Evolutionary conservation across 2,113 vertebrate species (phyloP).

Genomic region (Calonectris borealis): DNA sequence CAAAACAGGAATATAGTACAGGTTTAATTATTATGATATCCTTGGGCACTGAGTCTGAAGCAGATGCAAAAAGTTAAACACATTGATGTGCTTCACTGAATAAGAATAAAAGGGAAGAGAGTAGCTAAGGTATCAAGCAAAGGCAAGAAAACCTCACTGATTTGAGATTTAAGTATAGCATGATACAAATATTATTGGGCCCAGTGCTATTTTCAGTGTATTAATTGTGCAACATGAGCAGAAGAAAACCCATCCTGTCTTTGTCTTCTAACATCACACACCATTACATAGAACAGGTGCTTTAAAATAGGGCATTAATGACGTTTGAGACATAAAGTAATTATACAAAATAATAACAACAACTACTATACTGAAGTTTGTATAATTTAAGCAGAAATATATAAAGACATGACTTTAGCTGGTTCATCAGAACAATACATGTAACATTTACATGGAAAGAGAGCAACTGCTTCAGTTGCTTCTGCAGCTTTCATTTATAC

Average conservation of each 20-base stretch:
- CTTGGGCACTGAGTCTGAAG: constrained; percentile 1
- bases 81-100: background rate
- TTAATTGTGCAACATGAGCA: background rate
- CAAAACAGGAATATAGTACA: background rate
- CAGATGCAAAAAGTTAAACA: constrained; percentile 28
- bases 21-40: constrained; percentile 24
- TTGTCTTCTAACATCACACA: background rate
- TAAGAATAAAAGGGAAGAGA: constrained; percentile 8
- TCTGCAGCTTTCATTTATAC: constrained; percentile 31
- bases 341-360: background rate
- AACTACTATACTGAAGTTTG: background rate
- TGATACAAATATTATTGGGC: background rate
- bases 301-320: constrained; percentile 11
- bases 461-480: constrained; percentile 35
- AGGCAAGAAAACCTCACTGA: background rate
- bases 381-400: constrained; percentile 27
- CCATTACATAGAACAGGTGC: background rate
- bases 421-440: background rate
- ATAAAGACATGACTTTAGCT: background rate
- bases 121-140: background rate
- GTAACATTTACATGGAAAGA: background rate
- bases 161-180: background rate
- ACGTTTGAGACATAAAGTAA: constrained; percentile 48
- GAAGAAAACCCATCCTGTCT: background rate
- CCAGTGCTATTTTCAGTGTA: background rate